These are phyloP conservation scores for Siderastrea siderea DNA, from an alignment of 92 coral and sea anemone genomes.

Conservation along the genomic window DNA sequence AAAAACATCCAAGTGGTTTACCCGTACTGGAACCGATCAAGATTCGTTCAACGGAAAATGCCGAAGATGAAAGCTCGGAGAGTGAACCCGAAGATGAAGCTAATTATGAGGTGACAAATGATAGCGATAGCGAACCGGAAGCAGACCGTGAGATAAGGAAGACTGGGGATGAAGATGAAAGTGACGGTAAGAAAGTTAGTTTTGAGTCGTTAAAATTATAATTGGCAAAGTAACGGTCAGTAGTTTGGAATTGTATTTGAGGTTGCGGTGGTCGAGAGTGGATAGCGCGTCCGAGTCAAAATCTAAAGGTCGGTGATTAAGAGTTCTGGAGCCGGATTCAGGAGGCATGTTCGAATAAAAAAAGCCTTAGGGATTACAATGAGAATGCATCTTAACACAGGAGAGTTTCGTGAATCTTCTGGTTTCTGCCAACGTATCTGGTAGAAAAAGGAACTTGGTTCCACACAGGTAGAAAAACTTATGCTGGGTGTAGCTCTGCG, in stretches of 20 bases:
- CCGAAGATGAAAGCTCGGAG: slow-evolving; percentile 75
- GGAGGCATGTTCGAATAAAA: no score
- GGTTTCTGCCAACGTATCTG: no score
- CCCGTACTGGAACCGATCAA: slow-evolving; percentile 96
- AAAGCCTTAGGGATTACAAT: no score
- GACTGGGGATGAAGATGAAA: slow-evolving; percentile 7
- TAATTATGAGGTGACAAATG: slow-evolving; percentile 47
- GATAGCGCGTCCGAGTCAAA: no score
- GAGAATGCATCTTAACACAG: no score
- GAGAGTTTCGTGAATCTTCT: no score
- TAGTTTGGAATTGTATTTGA: no score
- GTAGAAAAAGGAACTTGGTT: no score
- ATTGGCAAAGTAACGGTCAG: neutral
- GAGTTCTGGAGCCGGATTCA: no score
- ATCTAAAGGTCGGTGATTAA: no score
- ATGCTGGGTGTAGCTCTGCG: neutral
- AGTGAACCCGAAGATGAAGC: slow-evolving; percentile 73
- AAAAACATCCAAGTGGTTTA: slow-evolving; percentile 48
- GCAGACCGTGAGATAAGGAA: slow-evolving; percentile 54
- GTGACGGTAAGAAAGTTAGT: slow-evolving; percentile 22
- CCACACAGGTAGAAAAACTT: neutral
- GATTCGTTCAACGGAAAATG: slow-evolving; percentile 79
- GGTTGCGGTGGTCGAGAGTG: no score
- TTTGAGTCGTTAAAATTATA: neutral
- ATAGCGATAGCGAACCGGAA: slow-evolving; percentile 80